phyloP scores from a whole-genome alignment of 2,113 vertebrate species.

The Prochilodus magdalenae region DNA sequence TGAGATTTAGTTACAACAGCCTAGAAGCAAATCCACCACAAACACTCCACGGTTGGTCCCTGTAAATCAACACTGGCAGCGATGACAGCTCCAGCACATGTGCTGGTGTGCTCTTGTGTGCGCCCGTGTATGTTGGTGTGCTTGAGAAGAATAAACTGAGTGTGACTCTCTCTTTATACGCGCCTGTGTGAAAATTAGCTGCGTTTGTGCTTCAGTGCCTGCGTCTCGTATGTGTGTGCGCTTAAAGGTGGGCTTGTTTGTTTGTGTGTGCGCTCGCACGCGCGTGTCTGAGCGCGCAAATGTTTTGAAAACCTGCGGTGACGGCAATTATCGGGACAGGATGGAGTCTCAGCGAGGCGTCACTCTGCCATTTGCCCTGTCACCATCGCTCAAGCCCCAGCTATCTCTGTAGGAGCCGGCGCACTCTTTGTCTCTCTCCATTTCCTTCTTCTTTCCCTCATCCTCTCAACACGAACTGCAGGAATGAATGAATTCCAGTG shows the following conservation, averaged over 20 bases:
- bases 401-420: not conserved
- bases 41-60: not conserved
- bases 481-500: slow-evolving; percentile 22
- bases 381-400: slow-evolving; percentile 54
- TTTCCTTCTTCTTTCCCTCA: not conserved
- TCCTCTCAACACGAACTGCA: slow-evolving; percentile 18
- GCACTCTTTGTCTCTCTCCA: slow-evolving; percentile 14
- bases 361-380: slow-evolving; percentile 51
- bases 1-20: not conserved
- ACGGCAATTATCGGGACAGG: slow-evolving; percentile 65
- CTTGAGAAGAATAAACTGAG: not conserved
- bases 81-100: not conserved
- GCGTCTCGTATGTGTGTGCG: not conserved
- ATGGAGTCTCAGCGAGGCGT: slow-evolving; percentile 48
- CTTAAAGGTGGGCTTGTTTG: not conserved
- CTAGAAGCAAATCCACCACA: not conserved
- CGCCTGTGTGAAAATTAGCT: not conserved
- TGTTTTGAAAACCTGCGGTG: slow-evolving; percentile 45
- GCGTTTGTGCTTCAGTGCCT: not conserved
- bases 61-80: not conserved
- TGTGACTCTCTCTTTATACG: not conserved
- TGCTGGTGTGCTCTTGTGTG: too few relatives aligned
- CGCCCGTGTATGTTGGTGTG: not conserved
- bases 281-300: too few relatives aligned
- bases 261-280: slow-evolving; percentile 5